Percentiles rank a stretch among this genome's conserved stretches.
Conservation (phyloP, 1,140 invertebrate genomes). For the Neotoxoptera formosana region DNA sequence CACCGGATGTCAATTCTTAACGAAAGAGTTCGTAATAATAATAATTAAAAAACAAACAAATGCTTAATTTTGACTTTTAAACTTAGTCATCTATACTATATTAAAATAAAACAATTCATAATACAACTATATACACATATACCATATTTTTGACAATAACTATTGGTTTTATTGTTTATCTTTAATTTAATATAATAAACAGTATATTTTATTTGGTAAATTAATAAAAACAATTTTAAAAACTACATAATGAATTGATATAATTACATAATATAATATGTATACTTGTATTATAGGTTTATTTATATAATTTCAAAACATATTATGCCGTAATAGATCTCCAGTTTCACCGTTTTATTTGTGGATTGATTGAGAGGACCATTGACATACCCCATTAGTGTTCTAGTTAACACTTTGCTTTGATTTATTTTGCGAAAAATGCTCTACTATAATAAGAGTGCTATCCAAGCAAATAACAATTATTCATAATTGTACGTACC, state of each 20-base stretch:
- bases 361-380: too few species aligned
- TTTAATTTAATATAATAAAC: too few species aligned
- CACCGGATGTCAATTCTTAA: background rate
- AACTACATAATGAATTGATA: background rate
- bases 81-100: background rate
- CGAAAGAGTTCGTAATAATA: background rate
- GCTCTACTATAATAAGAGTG: background rate
- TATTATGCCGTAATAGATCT: too few species aligned
- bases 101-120: background rate
- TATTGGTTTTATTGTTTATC: too few species aligned
- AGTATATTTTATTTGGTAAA: background rate
- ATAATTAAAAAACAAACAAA: background rate
- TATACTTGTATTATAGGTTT: background rate
- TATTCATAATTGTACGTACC: background rate
- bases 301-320: too few species aligned
- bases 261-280: background rate
- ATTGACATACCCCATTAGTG: too few species aligned
- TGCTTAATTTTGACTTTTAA: background rate
- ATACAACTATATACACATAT: too few species aligned
- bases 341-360: too few species aligned
- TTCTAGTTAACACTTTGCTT: too few species aligned
- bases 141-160: too few species aligned
- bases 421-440: background rate
- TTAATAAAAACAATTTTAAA: background rate
- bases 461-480: background rate